phyloP scores from a whole-genome alignment of 2,113 vertebrate species.

The Oreochromis niloticus region DNA sequence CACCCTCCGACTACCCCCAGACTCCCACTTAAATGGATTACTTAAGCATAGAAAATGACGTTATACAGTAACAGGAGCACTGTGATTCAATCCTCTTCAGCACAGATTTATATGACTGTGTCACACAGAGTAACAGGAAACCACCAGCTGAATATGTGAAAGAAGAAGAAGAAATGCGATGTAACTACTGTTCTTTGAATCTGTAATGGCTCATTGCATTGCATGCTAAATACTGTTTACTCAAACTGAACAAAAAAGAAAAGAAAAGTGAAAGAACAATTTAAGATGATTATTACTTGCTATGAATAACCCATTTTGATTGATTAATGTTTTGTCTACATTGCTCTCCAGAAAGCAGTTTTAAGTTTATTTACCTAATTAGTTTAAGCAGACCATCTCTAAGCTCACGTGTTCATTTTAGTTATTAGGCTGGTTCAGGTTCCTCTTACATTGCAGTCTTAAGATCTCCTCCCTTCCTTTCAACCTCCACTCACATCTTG shows the following conservation, averaged over 20 bases:
- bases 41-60: neutral
- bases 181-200: neutral
- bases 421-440: neutral
- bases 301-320: neutral
- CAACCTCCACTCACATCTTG: neutral
- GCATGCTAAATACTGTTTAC: neutral
- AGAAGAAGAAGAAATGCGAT: neutral
- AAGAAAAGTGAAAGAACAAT: neutral
- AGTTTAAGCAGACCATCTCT: neutral
- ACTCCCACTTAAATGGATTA: constrained; percentile 31
- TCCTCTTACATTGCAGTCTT: neutral
- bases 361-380: no score
- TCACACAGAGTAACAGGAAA: neutral
- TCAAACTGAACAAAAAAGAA: neutral
- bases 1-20: neutral
- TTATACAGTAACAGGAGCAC: neutral
- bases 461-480: neutral
- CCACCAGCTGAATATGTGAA: neutral
- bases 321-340: neutral
- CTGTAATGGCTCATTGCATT: neutral
- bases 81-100: neutral
- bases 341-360: neutral
- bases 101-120: neutral
- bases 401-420: neutral
- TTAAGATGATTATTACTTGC: neutral